These are phyloP conservation scores for Phainopepla nitens DNA, from an alignment of 2,113 vertebrate genomes.

Conservation along the genomic window DNA sequence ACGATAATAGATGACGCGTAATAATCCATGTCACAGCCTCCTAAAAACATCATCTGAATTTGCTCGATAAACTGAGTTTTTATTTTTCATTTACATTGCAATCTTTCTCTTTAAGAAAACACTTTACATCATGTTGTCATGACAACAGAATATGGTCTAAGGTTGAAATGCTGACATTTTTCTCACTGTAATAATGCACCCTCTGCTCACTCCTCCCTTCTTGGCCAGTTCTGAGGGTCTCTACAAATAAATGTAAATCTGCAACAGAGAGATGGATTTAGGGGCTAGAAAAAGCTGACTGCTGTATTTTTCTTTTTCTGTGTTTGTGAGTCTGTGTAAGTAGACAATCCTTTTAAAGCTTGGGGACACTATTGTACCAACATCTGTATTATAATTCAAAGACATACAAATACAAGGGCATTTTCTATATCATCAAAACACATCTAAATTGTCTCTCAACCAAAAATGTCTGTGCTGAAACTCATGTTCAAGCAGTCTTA, in stretches of 20 bases:
- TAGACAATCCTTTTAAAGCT: conserved; percentile 30
- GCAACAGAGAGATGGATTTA: conserved; percentile 12
- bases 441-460: conserved; percentile 22
- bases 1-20: neutral
- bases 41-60: conserved; percentile 40
- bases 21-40: conserved; percentile 5
- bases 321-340: conserved; percentile 18
- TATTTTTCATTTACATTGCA: conserved; percentile 46
- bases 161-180: conserved; percentile 66
- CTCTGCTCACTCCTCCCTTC: conserved; percentile 34
- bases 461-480: neutral
- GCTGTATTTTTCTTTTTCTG: neutral
- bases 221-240: conserved; percentile 33
- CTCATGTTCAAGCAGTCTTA: neutral
- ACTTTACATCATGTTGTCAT: conserved; percentile 73
- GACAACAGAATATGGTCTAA: conserved; percentile 64
- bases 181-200: conserved; percentile 29
- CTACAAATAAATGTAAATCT: conserved; percentile 56
- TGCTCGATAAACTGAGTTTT: conserved; percentile 34
- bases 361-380: neutral
- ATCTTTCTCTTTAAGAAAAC: conserved; percentile 66
- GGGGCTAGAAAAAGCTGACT: conserved; percentile 18
- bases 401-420: neutral
- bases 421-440: neutral
- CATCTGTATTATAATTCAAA: neutral